These are phyloP conservation scores for Trachelipus rathkii DNA, from an alignment of 1,140 invertebrate genomes.

Conservation along the genomic window DNA sequence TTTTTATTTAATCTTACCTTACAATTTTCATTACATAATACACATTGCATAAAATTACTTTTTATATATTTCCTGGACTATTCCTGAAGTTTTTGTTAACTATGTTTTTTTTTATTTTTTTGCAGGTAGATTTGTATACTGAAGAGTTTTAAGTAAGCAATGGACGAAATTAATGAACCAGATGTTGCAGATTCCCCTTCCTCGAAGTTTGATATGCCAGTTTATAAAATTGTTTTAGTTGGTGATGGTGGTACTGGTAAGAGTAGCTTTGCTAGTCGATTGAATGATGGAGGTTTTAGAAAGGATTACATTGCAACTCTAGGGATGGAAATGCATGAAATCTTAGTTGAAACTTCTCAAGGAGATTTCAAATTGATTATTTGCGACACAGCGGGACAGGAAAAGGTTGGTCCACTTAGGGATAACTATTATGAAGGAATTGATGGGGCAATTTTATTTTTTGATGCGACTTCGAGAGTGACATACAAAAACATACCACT, in stretches of 20 bases:
- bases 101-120: too few relatives aligned
- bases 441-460: conserved; percentile 99
- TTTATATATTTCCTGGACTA: too few relatives aligned
- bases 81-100: too few relatives aligned
- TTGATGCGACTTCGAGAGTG: conserved; percentile 97
- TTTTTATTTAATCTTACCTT: too few relatives aligned
- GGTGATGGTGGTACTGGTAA: conserved; percentile 99
- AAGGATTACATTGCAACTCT: conserved; percentile 99
- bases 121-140: too few relatives aligned
- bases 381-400: conserved; percentile 99
- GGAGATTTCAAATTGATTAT: conserved; percentile 80
- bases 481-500: conserved; percentile 99
- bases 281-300: conserved; percentile 98
- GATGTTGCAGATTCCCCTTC: too few relatives aligned
- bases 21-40: too few relatives aligned
- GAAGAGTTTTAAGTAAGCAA: too few relatives aligned
- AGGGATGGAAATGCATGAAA: conserved; percentile 98
- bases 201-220: too few relatives aligned
- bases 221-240: conserved; percentile 87
- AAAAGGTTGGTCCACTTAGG: conserved; percentile 97
- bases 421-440: conserved; percentile 99
- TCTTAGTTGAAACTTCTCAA: conserved; percentile 83
- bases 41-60: too few relatives aligned
- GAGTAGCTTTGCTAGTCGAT: conserved; percentile 98
- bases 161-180: too few relatives aligned